Evolutionary conservation across 2,888 invertebrate genomes (phyloP).

Genomic region (Leucophora obtusa): DNA sequence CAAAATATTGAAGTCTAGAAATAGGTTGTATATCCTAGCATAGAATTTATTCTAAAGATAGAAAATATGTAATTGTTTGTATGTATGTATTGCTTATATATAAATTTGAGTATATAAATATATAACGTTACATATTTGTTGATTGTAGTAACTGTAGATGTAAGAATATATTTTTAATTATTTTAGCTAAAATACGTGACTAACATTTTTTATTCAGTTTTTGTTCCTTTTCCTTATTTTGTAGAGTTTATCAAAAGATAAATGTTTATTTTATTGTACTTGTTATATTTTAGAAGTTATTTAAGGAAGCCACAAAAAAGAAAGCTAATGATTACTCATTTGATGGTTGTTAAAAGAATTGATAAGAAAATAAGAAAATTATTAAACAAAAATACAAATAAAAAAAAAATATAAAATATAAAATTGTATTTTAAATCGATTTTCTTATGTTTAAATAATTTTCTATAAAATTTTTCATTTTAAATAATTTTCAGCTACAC

Average conservation of each 20-base stretch:
- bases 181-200: constrained; percentile 52
- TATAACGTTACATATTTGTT: constrained; percentile 1
- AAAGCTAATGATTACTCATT: not conserved
- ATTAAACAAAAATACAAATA: not conserved
- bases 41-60: not conserved
- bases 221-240: not conserved
- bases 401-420: no score
- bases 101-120: not conserved
- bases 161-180: constrained; percentile 40
- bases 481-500: no score
- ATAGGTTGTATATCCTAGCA: not conserved
- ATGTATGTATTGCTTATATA: not conserved
- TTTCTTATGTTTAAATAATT: no score
- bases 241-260: constrained; percentile 35
- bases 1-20: no score
- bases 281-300: constrained; percentile 26
- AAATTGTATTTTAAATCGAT: no score
- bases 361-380: not conserved
- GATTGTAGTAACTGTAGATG: constrained; percentile 12
- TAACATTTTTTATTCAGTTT: constrained; percentile 28
- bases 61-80: constrained; percentile 16
- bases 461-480: no score
- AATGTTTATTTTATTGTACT: constrained; percentile 38
- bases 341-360: not conserved
- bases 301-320: not conserved